Conservation (phyloP, 2,797 vertebrate genomes). For the Pipistrellus pipistrellus region DNA sequence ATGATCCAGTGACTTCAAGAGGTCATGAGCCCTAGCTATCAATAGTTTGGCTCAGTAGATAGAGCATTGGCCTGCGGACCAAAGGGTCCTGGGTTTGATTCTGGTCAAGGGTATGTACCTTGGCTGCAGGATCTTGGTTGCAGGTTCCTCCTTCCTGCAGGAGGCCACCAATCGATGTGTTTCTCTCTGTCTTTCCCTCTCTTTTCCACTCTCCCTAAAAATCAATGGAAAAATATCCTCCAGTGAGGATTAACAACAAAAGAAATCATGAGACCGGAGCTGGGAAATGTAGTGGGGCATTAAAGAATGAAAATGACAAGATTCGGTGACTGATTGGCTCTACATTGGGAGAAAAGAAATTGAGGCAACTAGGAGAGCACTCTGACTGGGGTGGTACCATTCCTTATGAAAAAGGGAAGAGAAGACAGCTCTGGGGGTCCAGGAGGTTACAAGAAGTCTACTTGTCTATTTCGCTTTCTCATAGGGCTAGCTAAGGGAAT, state of each 20-base stretch:
- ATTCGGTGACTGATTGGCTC: neutral
- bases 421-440: neutral
- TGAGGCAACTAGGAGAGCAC: neutral
- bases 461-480: neutral
- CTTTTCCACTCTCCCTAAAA: neutral
- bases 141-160: too few relatives aligned
- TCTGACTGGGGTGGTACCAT: neutral
- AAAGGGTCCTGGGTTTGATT: too few relatives aligned
- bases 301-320: neutral
- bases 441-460: neutral
- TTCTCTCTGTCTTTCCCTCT: neutral
- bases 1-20: neutral
- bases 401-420: slow-evolving; percentile 5
- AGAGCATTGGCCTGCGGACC: too few relatives aligned
- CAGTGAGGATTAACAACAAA: neutral
- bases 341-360: neutral
- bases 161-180: too few relatives aligned
- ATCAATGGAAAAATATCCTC: neutral
- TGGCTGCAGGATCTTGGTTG: too few relatives aligned
- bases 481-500: neutral
- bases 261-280: neutral
- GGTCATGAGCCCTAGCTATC: neutral
- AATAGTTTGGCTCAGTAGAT: too few relatives aligned
- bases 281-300: neutral
- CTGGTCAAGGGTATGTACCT: too few relatives aligned